Conservation (phyloP, 92 coral and sea anemone genomes). For the Epizoanthus rinbou region DNA sequence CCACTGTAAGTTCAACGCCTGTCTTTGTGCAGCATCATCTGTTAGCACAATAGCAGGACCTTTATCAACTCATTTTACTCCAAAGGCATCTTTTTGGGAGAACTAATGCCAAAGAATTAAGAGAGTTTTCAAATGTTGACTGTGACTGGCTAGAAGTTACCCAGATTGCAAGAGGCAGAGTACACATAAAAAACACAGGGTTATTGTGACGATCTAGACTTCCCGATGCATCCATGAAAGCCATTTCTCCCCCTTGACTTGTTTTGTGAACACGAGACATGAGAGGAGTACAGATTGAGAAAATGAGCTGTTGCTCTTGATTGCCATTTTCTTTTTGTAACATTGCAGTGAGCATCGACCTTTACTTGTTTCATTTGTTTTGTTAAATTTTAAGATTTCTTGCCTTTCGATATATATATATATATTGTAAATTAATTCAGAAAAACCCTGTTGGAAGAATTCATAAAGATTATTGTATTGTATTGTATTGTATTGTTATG, state of each 20-base stretch:
- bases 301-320: constrained; percentile 41
- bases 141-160: constrained; percentile 60
- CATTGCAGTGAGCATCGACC: constrained; percentile 56
- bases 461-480: too few species aligned
- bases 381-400: too few species aligned
- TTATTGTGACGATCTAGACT: constrained; percentile 66
- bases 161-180: constrained; percentile 56
- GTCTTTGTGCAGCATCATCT: constrained; percentile 52
- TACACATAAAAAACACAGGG: constrained; percentile 59
- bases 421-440: too few species aligned
- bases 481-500: too few species aligned
- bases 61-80: constrained; percentile 18
- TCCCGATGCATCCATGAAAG: constrained; percentile 61
- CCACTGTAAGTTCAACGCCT: constrained; percentile 46
- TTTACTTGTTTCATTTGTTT: constrained; percentile 20
- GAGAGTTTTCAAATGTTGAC: constrained; percentile 9
- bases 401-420: too few species aligned
- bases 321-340: constrained; percentile 21
- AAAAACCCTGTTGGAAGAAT: too few species aligned
- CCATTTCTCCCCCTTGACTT: constrained; percentile 62
- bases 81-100: constrained; percentile 67
- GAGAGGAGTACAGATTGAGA: constrained; percentile 59
- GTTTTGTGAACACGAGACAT: constrained; percentile 60
- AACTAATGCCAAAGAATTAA: constrained; percentile 16
- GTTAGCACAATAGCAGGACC: constrained; percentile 57